Evolutionary conservation across 2,888 invertebrate genomes (phyloP).

Genomic region (Brassicogethes aeneus): DNA sequence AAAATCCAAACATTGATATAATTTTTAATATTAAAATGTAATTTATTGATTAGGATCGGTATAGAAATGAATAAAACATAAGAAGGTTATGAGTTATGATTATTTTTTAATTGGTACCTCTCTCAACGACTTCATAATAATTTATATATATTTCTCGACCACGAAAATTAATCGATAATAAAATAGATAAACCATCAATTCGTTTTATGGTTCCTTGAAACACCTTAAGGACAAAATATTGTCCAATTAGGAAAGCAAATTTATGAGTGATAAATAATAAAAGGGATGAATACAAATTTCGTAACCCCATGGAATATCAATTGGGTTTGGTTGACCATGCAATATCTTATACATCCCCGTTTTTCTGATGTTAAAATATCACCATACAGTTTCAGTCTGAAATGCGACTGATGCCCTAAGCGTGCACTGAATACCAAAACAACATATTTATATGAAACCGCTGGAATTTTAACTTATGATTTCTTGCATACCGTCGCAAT

Average conservation of each 20-base stretch:
- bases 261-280: neutral
- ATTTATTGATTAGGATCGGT: no score
- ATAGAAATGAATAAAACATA: neutral
- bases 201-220: neutral
- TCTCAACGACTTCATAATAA: neutral
- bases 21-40: no score
- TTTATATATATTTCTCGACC: neutral
- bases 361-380: constrained; percentile 27
- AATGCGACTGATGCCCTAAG: constrained; percentile 24
- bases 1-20: no score
- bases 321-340: constrained; percentile 16
- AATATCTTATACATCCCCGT: constrained; percentile 15
- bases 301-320: constrained; percentile 12
- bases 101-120: neutral
- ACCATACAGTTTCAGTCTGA: constrained; percentile 25
- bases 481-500: no score
- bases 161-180: neutral
- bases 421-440: constrained; percentile 27
- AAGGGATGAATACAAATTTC: neutral
- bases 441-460: constrained; percentile 22
- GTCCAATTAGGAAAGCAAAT: no score
- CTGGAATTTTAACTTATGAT: constrained; percentile 1
- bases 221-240: no score
- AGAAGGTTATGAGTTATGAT: neutral
- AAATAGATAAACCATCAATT: neutral